Evolutionary conservation across 2,797 vertebrate species (phyloP), one percentile per base, ranked within the genome.

Genomic region (Tinamus major): DNA sequence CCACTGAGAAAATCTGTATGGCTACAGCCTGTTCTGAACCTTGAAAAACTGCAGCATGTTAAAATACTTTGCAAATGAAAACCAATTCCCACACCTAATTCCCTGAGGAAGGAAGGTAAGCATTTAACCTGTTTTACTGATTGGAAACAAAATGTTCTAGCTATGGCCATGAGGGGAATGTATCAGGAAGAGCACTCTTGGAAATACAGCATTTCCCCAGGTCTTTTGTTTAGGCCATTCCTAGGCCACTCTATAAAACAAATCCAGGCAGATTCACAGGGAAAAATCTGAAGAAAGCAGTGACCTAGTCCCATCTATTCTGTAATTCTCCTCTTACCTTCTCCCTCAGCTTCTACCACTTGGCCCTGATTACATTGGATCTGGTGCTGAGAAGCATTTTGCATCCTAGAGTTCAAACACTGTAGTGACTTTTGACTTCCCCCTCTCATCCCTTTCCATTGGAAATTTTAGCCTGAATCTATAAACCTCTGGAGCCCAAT

Each of bases 91-190:
- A 69, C 67, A 58, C 11, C 9, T 55, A 44, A 24, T 46, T 55
- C 77, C 68, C 31, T 5, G 59, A 89, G 48, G 29, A 86, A 48
- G 55, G 44, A 26, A 83, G 80, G 76, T 3, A 74, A 87, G 76
- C 0, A 0, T 31, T 53, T 58, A 62, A 79, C 55, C 39, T 29
- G 37, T 69, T 85, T 71, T 55, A 39, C 31, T 55, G 46, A 59
- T 9, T 48, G 51, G 59, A 72, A 92, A 81, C 49, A 69, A 59
- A 91, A 84, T 18, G 14, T 91, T 85, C 87, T 48, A 93, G 69
- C 79, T 76, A 70, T 59, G 77, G 79, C 63, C 74, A 42, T 63
- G 29, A 67, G 35, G 59, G 21, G n/a, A 61, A 21, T 13, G 14
- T 46, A 35, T 4, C 59, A 35, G 29, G 4, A 24, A 89, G 64